Percentiles rank a stretch among this genome's conserved stretches.
Evolutionary conservation across 2,797 vertebrate genomes (phyloP).

Genomic region (Gadopsis marmoratus): DNA sequence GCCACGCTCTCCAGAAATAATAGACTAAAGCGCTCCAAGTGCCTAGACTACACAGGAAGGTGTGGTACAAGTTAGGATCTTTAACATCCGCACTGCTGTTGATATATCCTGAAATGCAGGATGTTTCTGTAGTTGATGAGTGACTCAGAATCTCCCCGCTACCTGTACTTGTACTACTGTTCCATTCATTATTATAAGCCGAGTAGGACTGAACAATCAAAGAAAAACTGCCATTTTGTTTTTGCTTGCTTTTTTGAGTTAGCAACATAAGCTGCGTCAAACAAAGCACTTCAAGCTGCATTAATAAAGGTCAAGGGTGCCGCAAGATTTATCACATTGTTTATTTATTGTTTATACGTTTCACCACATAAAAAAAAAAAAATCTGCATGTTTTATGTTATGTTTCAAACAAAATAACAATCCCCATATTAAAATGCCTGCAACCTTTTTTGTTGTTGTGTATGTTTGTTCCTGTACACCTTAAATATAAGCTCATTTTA

Average conservation of each 20-base stretch:
- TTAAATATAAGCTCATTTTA: no score
- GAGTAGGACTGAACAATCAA: slow-evolving; percentile 1
- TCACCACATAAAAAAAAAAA: not conserved
- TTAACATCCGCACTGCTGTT: slow-evolving; percentile 20
- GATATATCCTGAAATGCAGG: slow-evolving; percentile 12
- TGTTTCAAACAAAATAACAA: no score
- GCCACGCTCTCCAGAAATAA: slow-evolving; percentile 28
- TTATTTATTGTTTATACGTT: not conserved
- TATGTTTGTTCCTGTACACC: no score
- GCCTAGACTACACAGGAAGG: slow-evolving; percentile 12
- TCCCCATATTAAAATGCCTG: no score
- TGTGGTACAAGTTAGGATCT: slow-evolving; percentile 7
- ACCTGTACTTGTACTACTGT: slow-evolving; percentile 44
- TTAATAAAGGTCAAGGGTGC: not conserved
- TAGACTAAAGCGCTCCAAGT: slow-evolving; percentile 16
- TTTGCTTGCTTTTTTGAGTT: not conserved
- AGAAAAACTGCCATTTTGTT: slow-evolving; percentile 7
- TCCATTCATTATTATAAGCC: slow-evolving; percentile 42
- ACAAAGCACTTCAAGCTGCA: not conserved
- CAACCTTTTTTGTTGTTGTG: no score
- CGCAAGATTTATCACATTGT: not conserved
- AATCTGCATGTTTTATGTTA: not conserved
- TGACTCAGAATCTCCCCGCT: slow-evolving; percentile 30
- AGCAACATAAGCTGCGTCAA: not conserved
- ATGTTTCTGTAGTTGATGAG: slow-evolving; percentile 29